A percentile compares a stretch with the other conserved stretches of the same genome.
These are phyloP conservation scores for Herminia tarsipennalis DNA, from an alignment of 2,888 invertebrate genomes.

Conservation along the genomic window DNA sequence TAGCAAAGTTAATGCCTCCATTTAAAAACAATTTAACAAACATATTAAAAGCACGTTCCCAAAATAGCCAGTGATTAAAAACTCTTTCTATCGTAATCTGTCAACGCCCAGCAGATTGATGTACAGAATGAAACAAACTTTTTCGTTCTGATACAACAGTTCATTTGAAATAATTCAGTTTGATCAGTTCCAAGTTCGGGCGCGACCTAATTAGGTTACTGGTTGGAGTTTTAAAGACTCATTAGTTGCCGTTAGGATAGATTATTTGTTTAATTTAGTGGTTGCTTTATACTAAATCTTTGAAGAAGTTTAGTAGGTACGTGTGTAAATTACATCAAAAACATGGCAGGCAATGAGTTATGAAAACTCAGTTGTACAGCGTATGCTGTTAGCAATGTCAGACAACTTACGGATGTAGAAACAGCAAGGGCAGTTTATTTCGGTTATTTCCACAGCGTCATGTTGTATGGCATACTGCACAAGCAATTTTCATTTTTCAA, in stretches of 20 bases:
- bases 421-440: too few relatives aligned
- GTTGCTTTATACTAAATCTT: neutral
- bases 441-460: too few relatives aligned
- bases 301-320: neutral
- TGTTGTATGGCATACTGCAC: too few relatives aligned
- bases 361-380: too few relatives aligned
- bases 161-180: neutral
- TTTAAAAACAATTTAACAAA: neutral
- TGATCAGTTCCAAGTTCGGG: neutral
- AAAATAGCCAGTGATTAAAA: neutral
- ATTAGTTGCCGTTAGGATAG: constrained; percentile 5
- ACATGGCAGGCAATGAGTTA: too few relatives aligned
- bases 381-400: too few relatives aligned
- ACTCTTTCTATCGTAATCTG: neutral
- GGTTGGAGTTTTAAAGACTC: neutral
- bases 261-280: neutral
- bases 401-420: too few relatives aligned
- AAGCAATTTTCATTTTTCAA: too few relatives aligned
- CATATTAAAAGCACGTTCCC: neutral
- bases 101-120: constrained; percentile 5
- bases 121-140: neutral
- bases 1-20: too few relatives aligned
- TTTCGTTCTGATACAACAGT: neutral
- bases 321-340: too few relatives aligned
- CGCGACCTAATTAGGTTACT: constrained; percentile 1